Percentiles rank a stretch among this genome's conserved stretches.
Conservation (phyloP, 1,140 invertebrate species). For the Micrasema minimum region DNA sequence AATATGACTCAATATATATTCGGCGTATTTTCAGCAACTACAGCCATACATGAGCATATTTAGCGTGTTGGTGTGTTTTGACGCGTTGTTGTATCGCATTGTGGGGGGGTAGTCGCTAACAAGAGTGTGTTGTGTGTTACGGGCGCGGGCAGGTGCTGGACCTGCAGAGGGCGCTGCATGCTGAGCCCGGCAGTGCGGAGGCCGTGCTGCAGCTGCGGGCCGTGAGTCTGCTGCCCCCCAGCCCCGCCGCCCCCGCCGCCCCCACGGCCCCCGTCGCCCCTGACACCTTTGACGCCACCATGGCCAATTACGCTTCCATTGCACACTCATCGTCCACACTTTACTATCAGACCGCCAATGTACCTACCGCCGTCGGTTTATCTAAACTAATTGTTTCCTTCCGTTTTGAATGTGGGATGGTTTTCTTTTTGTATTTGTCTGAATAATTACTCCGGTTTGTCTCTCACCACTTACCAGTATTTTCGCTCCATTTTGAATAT, state of each 20-base stretch:
- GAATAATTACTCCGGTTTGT: conserved; percentile 18
- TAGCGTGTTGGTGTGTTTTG: too few species aligned
- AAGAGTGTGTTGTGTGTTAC: conserved; percentile 10
- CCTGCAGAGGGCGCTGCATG: conserved; percentile 74
- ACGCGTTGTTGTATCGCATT: too few species aligned
- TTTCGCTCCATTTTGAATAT: conserved; percentile 15
- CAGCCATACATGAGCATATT: too few species aligned
- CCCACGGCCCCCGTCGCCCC: conserved; percentile 57
- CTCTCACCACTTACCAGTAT: conserved; percentile 23
- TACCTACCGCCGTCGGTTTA: conserved; percentile 46
- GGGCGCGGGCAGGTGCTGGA: conserved; percentile 70
- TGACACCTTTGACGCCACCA: conserved; percentile 66
- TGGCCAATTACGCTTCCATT: conserved; percentile 55
- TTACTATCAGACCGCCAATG: conserved; percentile 51
- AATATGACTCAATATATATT: too few species aligned
- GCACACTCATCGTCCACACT: conserved; percentile 54
- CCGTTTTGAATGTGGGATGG: conserved; percentile 40
- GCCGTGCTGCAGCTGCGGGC: conserved; percentile 64
- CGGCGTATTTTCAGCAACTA: too few species aligned
- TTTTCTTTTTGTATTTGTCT: conserved; percentile 38
- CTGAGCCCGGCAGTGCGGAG: conserved; percentile 68
- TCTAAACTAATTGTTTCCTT: conserved; percentile 24
- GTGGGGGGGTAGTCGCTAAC: not conserved
- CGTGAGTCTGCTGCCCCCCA: conserved; percentile 47
- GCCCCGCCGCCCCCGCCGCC: conserved; percentile 54